A percentile compares a stretch with the other conserved stretches of the same genome.
Evolutionary conservation across 1,140 invertebrate genomes (phyloP).

Genomic region (Philotrypesis tridentata): DNA sequence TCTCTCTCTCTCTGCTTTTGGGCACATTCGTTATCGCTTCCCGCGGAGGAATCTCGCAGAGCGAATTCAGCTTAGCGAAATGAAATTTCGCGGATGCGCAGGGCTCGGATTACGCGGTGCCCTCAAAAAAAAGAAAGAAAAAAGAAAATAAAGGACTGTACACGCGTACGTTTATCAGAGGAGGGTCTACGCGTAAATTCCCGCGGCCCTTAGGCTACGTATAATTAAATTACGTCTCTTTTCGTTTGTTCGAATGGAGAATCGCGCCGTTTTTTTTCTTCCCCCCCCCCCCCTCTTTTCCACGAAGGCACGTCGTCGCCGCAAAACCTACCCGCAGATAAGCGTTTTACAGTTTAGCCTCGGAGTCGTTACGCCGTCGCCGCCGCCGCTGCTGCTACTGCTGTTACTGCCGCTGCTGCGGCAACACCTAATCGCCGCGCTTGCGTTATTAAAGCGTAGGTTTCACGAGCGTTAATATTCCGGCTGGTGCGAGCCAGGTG

Average conservation of each 20-base stretch:
- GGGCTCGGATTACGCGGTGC: slow-evolving; percentile 33
- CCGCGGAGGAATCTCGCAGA: slow-evolving; percentile 2
- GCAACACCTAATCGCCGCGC: slow-evolving; percentile 50
- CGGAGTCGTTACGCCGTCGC: slow-evolving; percentile 47
- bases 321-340: neutral
- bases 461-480: slow-evolving; percentile 33
- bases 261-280: neutral
- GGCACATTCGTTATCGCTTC: slow-evolving; percentile 42
- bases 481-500: neutral
- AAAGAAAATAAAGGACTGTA: too few relatives aligned
- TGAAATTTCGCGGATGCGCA: slow-evolving; percentile 45
- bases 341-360: slow-evolving; percentile 52
- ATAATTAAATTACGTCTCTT: slow-evolving; percentile 44
- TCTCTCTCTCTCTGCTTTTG: neutral
- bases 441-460: slow-evolving; percentile 55
- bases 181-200: slow-evolving; percentile 5
- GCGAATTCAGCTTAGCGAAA: slow-evolving; percentile 45
- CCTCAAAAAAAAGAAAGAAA: slow-evolving; percentile 35
- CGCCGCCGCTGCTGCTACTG: slow-evolving; percentile 17
- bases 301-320: neutral
- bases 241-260: neutral
- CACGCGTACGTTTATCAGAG: neutral
- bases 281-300: too few relatives aligned
- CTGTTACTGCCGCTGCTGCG: neutral
- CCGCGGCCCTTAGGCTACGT: slow-evolving; percentile 5